phyloP scores from a whole-genome alignment of 2,797 vertebrate genomes.

The Yasuhikotakia modesta region DNA sequence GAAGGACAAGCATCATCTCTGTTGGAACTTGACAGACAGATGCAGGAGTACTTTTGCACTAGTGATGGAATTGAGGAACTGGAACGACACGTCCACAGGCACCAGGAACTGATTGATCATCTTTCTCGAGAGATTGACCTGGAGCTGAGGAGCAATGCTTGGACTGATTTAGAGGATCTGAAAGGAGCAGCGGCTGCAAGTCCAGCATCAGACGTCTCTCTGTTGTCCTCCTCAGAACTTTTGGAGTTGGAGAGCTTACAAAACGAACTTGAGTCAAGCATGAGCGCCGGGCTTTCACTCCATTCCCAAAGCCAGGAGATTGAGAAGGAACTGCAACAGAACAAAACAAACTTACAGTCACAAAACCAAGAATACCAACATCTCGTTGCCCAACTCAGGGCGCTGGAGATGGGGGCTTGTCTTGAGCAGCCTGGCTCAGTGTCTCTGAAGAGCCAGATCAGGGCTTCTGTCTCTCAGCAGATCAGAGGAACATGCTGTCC shows the following conservation, averaged over 20 bases:
- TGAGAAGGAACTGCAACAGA: conserved; percentile 83
- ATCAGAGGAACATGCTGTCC: conserved; percentile 75
- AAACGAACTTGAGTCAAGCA: conserved; percentile 81
- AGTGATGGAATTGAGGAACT: conserved; percentile 79
- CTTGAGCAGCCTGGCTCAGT: conserved; percentile 61
- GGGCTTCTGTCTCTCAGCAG: conserved; percentile 60
- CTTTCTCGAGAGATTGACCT: conserved; percentile 86
- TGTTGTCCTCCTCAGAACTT: conserved; percentile 59
- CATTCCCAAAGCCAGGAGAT: conserved; percentile 80
- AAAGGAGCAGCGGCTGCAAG: conserved; percentile 61
- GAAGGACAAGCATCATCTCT: conserved; percentile 5
- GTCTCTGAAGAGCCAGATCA: conserved; percentile 64
- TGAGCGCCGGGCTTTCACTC: conserved; percentile 83
- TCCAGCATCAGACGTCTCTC: conserved; percentile 42
- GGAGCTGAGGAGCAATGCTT: conserved; percentile 73
- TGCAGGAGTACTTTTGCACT: conserved; percentile 75
- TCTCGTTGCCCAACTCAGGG: conserved; percentile 82
- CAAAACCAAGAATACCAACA: conserved; percentile 89
- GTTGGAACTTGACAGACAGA: conserved; percentile 60
- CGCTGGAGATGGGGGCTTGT: conserved; percentile 73
- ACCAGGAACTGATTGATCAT: conserved; percentile 81
- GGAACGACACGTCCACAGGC: conserved; percentile 80
- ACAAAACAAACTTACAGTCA: conserved; percentile 78
- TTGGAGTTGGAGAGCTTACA: conserved; percentile 76
- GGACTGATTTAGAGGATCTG: conserved; percentile 54